Conservation (phyloP, 1,140 invertebrate species). For the Orius insidiosus region DNA sequence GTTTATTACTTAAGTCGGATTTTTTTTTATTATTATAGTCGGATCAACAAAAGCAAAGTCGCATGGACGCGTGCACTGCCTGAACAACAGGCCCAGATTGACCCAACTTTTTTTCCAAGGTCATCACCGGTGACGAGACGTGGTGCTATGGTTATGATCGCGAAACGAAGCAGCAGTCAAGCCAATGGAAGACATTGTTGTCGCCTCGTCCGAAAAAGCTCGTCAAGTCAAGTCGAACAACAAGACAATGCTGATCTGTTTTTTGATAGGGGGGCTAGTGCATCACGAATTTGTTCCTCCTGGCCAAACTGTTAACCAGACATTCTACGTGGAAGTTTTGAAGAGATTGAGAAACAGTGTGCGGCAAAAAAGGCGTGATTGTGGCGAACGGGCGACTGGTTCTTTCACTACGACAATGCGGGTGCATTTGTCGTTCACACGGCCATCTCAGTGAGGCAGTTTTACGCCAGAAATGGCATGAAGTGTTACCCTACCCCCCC, state of each 20-base stretch:
- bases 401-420: slow-evolving; percentile 24
- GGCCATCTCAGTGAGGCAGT: too few species aligned
- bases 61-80: too few species aligned
- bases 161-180: slow-evolving; percentile 16
- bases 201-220: slow-evolving; percentile 17
- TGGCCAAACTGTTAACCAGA: slow-evolving; percentile 16
- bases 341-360: slow-evolving; percentile 2
- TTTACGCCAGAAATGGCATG: too few species aligned
- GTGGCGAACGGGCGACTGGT: slow-evolving; percentile 18
- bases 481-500: too few species aligned
- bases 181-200: slow-evolving; percentile 16
- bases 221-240: slow-evolving; percentile 17
- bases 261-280: slow-evolving; percentile 23
- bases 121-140: slow-evolving; percentile 15
- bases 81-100: too few species aligned
- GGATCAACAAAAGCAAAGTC: too few species aligned
- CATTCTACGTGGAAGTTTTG: slow-evolving; percentile 16
- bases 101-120: too few species aligned
- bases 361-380: slow-evolving; percentile 11
- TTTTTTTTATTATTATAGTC: too few species aligned
- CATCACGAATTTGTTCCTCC: slow-evolving; percentile 22
- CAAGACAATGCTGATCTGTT: slow-evolving; percentile 23
- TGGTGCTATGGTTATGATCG: slow-evolving; percentile 11
- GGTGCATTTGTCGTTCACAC: too few species aligned
- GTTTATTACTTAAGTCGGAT: too few species aligned